Conservation (phyloP, 2,888 invertebrate species). For the Callinectes sapidus region DNA sequence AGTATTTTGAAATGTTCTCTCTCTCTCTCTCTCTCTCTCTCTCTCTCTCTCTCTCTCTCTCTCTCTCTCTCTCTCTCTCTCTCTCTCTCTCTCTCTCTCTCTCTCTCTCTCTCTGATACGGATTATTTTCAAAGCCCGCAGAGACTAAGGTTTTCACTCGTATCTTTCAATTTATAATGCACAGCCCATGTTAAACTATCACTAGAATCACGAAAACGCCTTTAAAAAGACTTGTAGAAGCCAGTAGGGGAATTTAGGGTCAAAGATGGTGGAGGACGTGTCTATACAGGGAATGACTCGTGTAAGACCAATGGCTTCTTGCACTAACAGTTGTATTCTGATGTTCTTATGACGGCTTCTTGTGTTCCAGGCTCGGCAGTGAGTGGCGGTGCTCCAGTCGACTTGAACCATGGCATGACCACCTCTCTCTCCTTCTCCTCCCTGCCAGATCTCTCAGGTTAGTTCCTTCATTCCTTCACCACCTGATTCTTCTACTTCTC, state of each 20-base stretch:
- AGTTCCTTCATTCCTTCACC: background rate
- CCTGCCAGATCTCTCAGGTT: conserved; percentile 26
- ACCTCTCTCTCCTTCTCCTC: conserved; percentile 37
- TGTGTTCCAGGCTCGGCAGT: background rate
- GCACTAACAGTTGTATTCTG: background rate
- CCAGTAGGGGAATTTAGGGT: too few species aligned
- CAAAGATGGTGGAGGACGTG: background rate
- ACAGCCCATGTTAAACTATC: too few species aligned
- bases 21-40: background rate
- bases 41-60: conserved; percentile 7
- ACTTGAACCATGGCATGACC: conserved; percentile 24
- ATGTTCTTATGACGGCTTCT: background rate
- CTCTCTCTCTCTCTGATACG: background rate
- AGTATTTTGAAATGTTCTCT: background rate
- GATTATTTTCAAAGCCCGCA: too few species aligned
- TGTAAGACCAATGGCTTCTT: background rate
- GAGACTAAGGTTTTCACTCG: too few species aligned
- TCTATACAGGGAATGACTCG: background rate
- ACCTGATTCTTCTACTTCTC: background rate
- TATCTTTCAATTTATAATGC: too few species aligned
- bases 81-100: background rate
- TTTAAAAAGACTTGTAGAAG: too few species aligned
- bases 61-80: conserved; percentile 9
- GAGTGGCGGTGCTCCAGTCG: background rate
- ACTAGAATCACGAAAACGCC: too few species aligned